A percentile compares a stretch with the other conserved stretches of the same genome.
phyloP scores from a whole-genome alignment of 2,888 invertebrate species.

The Drosophila macrothrix region DNA sequence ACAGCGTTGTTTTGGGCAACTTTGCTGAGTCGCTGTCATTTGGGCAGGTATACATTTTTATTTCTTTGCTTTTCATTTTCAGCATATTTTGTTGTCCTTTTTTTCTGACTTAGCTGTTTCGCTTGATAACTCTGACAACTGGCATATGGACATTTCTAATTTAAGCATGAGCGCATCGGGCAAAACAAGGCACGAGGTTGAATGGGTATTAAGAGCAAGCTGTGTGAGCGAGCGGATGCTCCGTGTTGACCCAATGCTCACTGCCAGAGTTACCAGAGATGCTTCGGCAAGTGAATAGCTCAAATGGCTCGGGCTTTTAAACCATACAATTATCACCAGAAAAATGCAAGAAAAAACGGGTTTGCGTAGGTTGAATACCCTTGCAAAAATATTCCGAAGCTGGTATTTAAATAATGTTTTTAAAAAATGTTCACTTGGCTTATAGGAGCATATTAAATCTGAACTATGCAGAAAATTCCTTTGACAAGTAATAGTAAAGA shows the following conservation, averaged over 20 bases:
- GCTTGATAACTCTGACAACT: conserved; percentile 45
- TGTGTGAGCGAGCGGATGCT: conserved; percentile 28
- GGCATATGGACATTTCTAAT: conserved; percentile 75
- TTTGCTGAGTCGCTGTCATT: conserved; percentile 53
- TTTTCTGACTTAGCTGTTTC: conserved; percentile 18
- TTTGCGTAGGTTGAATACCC: not conserved
- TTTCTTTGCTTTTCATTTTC: conserved; percentile 38
- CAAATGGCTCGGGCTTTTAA: conserved; percentile 36
- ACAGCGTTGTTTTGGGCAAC: conserved; percentile 32
- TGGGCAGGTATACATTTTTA: conserved; percentile 42
- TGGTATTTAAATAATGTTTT: not conserved
- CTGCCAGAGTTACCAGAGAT: conserved; percentile 9
- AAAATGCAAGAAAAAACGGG: conserved; percentile 8
- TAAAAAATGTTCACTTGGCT: not conserved
- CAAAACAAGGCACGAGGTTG: conserved; percentile 9
- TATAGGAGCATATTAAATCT: not conserved
- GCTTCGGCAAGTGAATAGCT: conserved; percentile 39
- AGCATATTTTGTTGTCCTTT: conserved; percentile 9
- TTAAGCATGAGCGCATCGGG: conserved; percentile 71
- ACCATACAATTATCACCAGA: conserved; percentile 62
- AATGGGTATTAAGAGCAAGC: conserved; percentile 31
- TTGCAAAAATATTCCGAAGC: not conserved
- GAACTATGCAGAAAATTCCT: not conserved
- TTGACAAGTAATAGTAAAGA: not conserved
- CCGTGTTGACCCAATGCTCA: conserved; percentile 7